Base-by-base conservation (phyloP, 2,888 invertebrate species). In the Drosophila meridionalis region DNA sequence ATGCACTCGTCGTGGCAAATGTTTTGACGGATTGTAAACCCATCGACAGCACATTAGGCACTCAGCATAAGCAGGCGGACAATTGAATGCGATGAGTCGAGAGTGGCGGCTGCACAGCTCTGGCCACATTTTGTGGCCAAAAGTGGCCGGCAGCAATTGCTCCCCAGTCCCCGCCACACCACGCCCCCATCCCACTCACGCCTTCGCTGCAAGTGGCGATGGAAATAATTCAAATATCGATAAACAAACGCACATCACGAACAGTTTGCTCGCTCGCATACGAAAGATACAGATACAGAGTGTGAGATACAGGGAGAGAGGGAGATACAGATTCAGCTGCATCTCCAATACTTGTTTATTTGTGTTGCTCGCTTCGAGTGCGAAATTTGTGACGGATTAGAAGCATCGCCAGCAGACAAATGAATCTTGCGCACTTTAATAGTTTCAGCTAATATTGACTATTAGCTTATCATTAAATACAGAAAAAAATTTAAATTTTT, bases 11-110 rank as follows among this genome's bases (percentile, higher is more conserved):
- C 58, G 72, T 69, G 81, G 76, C 58, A 77, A 81, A 75, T 77
- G 86, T 89, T 89, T 86, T 89, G 90, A 88, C 86, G 86, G 88
- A 89, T 73, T 88, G 90, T 88, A 88, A 86, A 86, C 74, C 88
- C 76, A 85, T 88, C 86, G 83, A 76, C 89, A 88, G 86, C 83
- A 78, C 75, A 87, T 87, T 82, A 82, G 82, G 73, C 86, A 82
- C 79, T 82, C 82, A 69, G 72, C 82, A 50, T 47, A 71, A 45
- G 57, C 63, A 28, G 61, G 65, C 80, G 80, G 75, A 80, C 83
- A 85, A 84, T 84, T 80, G 86, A 76, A 73, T 80, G 77, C 63
- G 71, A 71, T 69, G 60, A 12, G 42, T 20, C 20, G 48, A 45
- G 52, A n/a, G 34, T n/a, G 34, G 38, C 11, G 43, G 40, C 34